phyloP scores from a whole-genome alignment of 2,888 invertebrate species.

The Plusia festucae region DNA sequence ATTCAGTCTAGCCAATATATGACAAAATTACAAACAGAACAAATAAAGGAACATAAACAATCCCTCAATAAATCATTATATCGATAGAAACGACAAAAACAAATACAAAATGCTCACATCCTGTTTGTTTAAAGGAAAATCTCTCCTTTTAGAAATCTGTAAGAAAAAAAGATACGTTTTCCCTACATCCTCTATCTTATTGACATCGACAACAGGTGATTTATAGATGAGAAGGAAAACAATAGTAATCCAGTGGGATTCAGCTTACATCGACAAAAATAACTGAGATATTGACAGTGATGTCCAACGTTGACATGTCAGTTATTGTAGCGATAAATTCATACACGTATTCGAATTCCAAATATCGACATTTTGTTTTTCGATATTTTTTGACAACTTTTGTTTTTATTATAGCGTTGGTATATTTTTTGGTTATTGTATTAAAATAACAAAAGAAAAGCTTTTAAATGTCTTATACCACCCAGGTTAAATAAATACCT shows the following conservation, averaged over 20 bases:
- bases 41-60: not conserved
- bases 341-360: not conserved
- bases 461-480: too few species aligned
- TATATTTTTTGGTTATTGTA: too few species aligned
- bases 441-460: too few species aligned
- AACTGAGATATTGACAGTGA: conserved; percentile 1
- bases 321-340: not conserved
- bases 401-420: not conserved
- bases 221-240: conserved; percentile 2
- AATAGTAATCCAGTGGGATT: not conserved
- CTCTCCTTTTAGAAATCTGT: not conserved
- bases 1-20: too few species aligned
- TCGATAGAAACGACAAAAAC: not conserved
- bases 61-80: conserved; percentile 1
- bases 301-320: not conserved
- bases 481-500: too few species aligned
- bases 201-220: conserved; percentile 5
- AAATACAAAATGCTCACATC: conserved; percentile 3
- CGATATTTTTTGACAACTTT: not conserved
- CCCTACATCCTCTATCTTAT: not conserved
- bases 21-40: not conserved
- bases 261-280: conserved; percentile 1
- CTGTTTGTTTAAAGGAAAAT: conserved; percentile 7
- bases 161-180: not conserved
- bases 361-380: not conserved